Evolutionary conservation across 2,888 invertebrate genomes (phyloP).

Genomic region (Holacanthella duospinosa): DNA sequence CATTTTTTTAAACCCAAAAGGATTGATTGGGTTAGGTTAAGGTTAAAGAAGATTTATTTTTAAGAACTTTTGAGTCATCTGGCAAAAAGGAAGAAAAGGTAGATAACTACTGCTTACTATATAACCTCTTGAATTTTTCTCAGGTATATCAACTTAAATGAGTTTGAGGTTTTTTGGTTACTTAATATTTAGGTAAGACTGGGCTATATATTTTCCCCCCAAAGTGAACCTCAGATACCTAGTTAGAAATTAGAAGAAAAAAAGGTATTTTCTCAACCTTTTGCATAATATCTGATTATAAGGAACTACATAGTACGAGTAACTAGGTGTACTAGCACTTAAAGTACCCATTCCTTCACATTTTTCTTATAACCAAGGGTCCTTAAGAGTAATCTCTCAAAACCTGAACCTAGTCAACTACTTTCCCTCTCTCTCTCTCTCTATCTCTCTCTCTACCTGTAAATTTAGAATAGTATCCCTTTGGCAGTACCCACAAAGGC

Average conservation of each 20-base stretch:
- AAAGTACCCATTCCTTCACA: slow-evolving; percentile 4
- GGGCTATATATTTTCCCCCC: not conserved
- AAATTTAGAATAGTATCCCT: no score
- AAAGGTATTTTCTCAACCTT: slow-evolving; percentile 1
- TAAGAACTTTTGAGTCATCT: slow-evolving; percentile 18
- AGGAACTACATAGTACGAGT: not conserved
- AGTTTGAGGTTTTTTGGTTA: slow-evolving; percentile 6
- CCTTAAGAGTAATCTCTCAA: slow-evolving; percentile 2
- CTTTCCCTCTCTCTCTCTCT: no score
- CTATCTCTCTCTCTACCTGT: no score
- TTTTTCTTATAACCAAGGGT: not conserved
- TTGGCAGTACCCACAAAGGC: no score
- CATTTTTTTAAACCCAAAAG: not conserved
- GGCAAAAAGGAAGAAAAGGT: slow-evolving; percentile 14
- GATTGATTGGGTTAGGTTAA: not conserved
- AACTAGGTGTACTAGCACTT: not conserved
- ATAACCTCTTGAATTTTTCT: not conserved
- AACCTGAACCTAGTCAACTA: not conserved
- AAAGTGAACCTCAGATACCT: not conserved
- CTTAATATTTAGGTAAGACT: not conserved
- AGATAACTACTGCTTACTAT: no score
- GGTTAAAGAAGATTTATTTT: not conserved
- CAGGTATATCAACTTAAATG: slow-evolving; percentile 7
- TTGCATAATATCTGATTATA: slow-evolving; percentile 18
- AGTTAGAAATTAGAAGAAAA: not conserved